Evolutionary conservation across 92 coral and sea anemone genomes (phyloP).

Genomic region (Parazoanthus atlanticus): DNA sequence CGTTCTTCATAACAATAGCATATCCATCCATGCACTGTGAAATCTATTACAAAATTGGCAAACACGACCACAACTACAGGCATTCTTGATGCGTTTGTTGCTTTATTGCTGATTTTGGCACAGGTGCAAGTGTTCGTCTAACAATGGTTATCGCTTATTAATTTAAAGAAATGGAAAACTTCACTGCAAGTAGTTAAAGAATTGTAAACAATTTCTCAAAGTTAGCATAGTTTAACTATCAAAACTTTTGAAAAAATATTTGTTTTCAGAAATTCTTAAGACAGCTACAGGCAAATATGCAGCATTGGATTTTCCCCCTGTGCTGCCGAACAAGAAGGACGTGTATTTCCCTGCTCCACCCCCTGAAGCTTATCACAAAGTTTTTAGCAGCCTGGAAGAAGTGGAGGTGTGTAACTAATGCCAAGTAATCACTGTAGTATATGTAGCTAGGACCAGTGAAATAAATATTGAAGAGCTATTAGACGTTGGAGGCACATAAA

Average conservation of each 20-base stretch:
- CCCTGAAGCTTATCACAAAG: conserved; percentile 57
- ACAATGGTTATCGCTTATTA: no score
- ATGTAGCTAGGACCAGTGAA: not conserved
- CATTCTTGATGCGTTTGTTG: no score
- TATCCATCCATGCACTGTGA: no score
- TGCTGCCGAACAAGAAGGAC: conserved; percentile 44
- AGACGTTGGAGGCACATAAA: not conserved
- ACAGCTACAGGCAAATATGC: conserved; percentile 46
- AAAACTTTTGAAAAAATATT: not conserved
- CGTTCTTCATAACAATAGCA: no score
- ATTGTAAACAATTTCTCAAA: not conserved
- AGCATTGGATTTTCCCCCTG: conserved; percentile 52
- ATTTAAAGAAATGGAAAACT: no score
- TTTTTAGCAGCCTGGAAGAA: conserved; percentile 57
- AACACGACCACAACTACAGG: no score
- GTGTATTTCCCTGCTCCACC: conserved; percentile 69
- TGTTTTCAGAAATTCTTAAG: conserved; percentile 53
- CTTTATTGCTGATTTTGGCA: no score
- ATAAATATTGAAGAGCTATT: no score
- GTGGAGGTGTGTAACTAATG: conserved; percentile 55
- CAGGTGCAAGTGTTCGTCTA: no score
- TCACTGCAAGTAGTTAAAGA: not conserved
- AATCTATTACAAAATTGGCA: no score
- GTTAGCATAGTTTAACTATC: not conserved
- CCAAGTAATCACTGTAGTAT: not conserved